A percentile compares a stretch with the other conserved stretches of the same genome.
Evolutionary conservation across 1,140 invertebrate genomes (phyloP).

Genomic region (Ips typographus): DNA sequence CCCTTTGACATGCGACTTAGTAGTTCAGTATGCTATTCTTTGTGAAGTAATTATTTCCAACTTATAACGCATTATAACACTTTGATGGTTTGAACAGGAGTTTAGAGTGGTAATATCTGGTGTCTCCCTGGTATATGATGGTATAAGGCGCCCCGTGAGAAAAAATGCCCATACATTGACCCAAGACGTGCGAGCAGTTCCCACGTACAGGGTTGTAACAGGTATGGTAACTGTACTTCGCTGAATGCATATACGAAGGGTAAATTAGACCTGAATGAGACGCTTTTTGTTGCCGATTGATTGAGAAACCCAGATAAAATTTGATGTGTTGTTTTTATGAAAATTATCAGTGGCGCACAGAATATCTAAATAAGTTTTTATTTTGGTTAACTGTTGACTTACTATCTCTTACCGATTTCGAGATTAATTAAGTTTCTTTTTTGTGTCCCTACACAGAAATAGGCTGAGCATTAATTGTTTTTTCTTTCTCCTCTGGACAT

Average conservation of each 20-base stretch:
- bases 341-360: slow-evolving; percentile 8
- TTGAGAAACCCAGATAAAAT: neutral
- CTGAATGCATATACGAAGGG: slow-evolving; percentile 19
- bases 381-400: no score
- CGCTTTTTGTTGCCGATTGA: slow-evolving; percentile 20
- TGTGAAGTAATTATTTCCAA: no score
- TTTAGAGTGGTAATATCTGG: neutral
- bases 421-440: no score
- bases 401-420: no score
- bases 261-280: slow-evolving; percentile 35
- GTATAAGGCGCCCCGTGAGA: slow-evolving; percentile 28
- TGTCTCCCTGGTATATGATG: slow-evolving; percentile 16
- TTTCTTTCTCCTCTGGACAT: no score
- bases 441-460: no score
- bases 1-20: no score
- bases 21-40: no score
- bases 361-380: no score
- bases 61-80: no score
- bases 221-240: slow-evolving; percentile 34
- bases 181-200: slow-evolving; percentile 21
- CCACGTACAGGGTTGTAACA: slow-evolving; percentile 37
- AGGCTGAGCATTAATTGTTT: no score
- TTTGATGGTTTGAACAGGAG: neutral
- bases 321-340: neutral
- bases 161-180: slow-evolving; percentile 28